Percentiles rank a stretch among this genome's conserved stretches.
Conservation (phyloP, 2,888 invertebrate genomes). For the Platycnemis pennipes region DNA sequence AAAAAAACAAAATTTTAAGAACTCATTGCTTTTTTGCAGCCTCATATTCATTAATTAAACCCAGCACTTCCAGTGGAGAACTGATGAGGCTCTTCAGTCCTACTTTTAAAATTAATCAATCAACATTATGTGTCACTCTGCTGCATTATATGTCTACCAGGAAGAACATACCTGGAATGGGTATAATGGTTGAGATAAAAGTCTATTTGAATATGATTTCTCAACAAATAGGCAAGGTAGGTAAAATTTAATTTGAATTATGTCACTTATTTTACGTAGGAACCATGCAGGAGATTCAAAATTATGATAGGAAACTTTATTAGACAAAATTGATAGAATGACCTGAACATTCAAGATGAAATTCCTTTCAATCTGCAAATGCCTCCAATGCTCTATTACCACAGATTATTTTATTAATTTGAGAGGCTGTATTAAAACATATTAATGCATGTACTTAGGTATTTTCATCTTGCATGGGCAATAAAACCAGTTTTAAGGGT, state of each 20-base stretch:
- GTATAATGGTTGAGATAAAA: background rate
- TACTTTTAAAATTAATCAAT: background rate
- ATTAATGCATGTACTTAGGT: too few relatives aligned
- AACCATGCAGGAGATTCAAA: too few relatives aligned
- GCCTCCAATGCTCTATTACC: too few relatives aligned
- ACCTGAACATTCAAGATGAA: too few relatives aligned
- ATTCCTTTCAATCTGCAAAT: too few relatives aligned
- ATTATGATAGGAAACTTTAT: too few relatives aligned
- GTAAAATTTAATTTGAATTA: background rate
- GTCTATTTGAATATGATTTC: background rate
- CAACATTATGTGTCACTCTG: slow-evolving; percentile 2
- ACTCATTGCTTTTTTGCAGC: background rate
- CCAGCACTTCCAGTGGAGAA: background rate
- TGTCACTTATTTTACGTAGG: background rate
- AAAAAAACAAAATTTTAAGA: background rate
- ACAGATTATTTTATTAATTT: too few relatives aligned
- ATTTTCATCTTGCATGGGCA: too few relatives aligned
- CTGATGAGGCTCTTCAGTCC: background rate
- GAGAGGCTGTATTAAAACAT: too few relatives aligned
- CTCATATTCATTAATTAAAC: background rate
- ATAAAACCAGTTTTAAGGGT: too few relatives aligned
- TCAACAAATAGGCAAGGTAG: slow-evolving; percentile 14
- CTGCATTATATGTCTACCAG: background rate
- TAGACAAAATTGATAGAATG: too few relatives aligned
- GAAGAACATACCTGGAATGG: background rate